Evolutionary conservation across 2,797 vertebrate species (phyloP).

Genomic region (Tadarida brasiliensis): DNA sequence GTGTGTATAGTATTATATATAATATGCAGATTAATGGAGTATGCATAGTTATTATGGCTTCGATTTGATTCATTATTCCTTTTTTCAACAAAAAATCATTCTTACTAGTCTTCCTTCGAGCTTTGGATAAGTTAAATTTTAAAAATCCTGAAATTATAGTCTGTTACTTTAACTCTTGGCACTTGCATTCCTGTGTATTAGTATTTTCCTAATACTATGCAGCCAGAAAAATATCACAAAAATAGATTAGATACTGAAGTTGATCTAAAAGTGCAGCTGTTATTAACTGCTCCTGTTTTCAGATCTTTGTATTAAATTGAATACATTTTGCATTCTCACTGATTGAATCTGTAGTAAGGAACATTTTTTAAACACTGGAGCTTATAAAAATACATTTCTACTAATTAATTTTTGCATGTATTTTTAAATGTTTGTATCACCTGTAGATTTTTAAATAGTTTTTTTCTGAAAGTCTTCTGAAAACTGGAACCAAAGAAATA

Average conservation of each 20-base stretch:
- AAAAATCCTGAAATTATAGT: background rate
- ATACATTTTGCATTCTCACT: background rate
- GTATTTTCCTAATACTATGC: background rate
- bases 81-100: background rate
- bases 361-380: background rate
- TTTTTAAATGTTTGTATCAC: background rate
- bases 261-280: background rate
- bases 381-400: slow-evolving; percentile 39
- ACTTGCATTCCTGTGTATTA: background rate
- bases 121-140: background rate
- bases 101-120: slow-evolving; percentile 26
- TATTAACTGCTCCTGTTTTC: slow-evolving; percentile 14
- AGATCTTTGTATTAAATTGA: background rate
- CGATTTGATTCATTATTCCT: background rate
- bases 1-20: background rate
- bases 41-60: background rate
- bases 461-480: too few species aligned
- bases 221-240: background rate
- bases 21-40: background rate
- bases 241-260: background rate
- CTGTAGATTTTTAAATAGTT: too few species aligned
- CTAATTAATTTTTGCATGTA: background rate
- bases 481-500: too few species aligned
- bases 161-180: slow-evolving; percentile 9
- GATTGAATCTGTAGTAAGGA: background rate